Evolutionary conservation across 2,888 invertebrate genomes (phyloP), one percentile per base, ranked within the genome.

Genomic region (Noctua janthe): DNA sequence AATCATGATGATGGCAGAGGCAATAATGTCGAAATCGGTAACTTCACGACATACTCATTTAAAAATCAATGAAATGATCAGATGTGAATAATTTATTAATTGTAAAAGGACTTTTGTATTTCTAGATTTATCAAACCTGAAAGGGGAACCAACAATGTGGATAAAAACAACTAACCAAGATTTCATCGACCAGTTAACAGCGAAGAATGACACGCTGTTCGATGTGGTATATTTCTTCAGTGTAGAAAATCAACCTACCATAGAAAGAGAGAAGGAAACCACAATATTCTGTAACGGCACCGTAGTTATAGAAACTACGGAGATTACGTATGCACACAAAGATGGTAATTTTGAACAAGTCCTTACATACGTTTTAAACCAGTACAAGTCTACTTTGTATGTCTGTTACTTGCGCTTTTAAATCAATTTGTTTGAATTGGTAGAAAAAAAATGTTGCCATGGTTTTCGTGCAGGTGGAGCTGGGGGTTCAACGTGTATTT

Each of bases 281-380:
- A 94, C 91, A 8, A 87, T 93, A 49, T 91, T 91, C 72, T 89
- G 94, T 1, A 95, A 96, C 71, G 95, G 95, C 1, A 95, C 95
- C 15, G 87, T 91, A 49, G 78, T 94, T 69, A 92, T 93, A 85
- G 94, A 94, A 74, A 79, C 84, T 1, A 91, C 83, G 11, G 93
- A 94, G 78, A 84, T 76, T 17, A 78, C 80, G 49, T 84, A 84
- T 84, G 54, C 80, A 56, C 47, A 49, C 62, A 80, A 80, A 83
- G 73, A 89, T 66, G 88, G 90, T 90, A 86, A 84, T 29, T 54
- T 59, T 54, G 5, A 49, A 39, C 29, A 47, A 69, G 15, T n/a
- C 47, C n/a, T 13, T 67, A 59, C 23, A 13, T 47, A 54, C 39
- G 5, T 20, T 1, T 39, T 43, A 47, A 39, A 10, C 39, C 10